Evolutionary conservation across 2,888 invertebrate genomes (phyloP).

Genomic region (Trichogramma dendrolimi): DNA sequence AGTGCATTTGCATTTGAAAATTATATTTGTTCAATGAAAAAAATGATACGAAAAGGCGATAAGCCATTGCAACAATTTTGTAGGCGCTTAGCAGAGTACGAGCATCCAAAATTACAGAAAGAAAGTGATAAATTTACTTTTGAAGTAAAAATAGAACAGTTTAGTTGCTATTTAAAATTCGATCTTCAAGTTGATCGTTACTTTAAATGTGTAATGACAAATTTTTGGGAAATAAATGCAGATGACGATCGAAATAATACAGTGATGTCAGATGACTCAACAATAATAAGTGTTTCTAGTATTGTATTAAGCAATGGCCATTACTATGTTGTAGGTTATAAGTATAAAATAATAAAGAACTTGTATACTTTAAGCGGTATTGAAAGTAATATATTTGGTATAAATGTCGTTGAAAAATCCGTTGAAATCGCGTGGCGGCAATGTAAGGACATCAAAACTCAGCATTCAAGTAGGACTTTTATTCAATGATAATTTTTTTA

Average conservation of each 20-base stretch:
- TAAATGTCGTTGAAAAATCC: neutral
- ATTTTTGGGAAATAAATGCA: neutral
- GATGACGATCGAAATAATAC: neutral
- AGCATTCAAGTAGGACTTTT: too few species aligned
- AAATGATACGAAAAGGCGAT: conserved; percentile 6
- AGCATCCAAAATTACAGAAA: neutral
- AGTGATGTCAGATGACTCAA: neutral
- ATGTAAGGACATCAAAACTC: too few species aligned
- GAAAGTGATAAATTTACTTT: neutral
- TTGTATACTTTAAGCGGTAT: neutral
- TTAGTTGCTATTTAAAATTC: neutral
- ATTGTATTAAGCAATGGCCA: neutral
- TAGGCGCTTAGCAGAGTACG: neutral
- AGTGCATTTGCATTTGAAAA: conserved; percentile 9
- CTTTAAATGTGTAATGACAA: neutral
- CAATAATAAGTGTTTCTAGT: neutral
- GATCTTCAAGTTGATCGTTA: neutral
- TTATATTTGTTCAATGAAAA: conserved; percentile 4
- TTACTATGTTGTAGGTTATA: neutral
- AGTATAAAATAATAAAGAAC: neutral
- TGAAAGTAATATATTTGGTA: neutral
- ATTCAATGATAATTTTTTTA: too few species aligned
- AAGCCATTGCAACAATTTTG: conserved; percentile 10
- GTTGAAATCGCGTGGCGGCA: neutral
- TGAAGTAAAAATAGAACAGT: neutral